Evolutionary conservation across 2,113 vertebrate genomes (phyloP).

Genomic region (Cepphus grylle): DNA sequence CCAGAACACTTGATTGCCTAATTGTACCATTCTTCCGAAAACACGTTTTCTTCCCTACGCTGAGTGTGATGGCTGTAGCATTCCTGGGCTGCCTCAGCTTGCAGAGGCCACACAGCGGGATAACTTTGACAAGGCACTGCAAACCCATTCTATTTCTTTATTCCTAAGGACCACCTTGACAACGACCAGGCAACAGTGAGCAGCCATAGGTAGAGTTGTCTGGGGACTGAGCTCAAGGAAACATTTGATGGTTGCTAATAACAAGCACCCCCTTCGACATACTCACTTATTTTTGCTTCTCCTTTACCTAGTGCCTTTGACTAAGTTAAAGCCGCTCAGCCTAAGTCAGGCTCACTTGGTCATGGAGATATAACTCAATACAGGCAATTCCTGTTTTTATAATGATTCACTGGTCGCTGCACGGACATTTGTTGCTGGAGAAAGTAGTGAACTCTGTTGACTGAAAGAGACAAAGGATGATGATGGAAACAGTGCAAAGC

Average conservation of each 20-base stretch:
- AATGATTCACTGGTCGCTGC: not conserved
- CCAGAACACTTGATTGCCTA: not conserved
- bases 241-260: not conserved
- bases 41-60: rapidly evolving
- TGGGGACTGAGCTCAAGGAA: not conserved
- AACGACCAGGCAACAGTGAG: not conserved
- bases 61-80: rapidly evolving
- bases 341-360: not conserved
- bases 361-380: not conserved
- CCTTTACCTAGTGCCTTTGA: not conserved
- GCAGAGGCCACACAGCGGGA: not conserved
- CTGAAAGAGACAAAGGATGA: not conserved
- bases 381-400: not conserved
- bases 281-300: not conserved
- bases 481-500: not conserved
- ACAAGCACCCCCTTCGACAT: not conserved
- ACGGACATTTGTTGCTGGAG: not conserved
- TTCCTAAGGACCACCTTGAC: not conserved
- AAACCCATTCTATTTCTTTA: not conserved
- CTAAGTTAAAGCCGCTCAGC: not conserved
- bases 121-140: not conserved
- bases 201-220: not conserved
- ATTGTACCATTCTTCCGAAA: not conserved
- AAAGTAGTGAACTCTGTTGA: not conserved
- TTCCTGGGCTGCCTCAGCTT: not conserved